Base-by-base conservation (phyloP, 2,888 invertebrate genomes). In the Rhamnusium bicolor region DNA sequence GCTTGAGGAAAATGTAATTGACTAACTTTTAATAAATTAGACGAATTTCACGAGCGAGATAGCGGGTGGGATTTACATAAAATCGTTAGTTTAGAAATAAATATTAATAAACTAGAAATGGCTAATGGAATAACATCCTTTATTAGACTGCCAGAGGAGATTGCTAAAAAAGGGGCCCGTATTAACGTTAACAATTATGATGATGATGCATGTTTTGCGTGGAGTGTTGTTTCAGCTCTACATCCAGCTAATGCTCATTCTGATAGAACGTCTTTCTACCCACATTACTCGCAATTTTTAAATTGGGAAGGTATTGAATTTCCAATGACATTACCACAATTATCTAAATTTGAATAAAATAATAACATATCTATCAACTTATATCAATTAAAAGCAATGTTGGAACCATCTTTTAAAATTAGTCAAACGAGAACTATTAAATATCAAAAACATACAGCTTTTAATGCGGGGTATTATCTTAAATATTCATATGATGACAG, bases 141-240 rank as follows among this genome's bases (percentile, higher is more conserved):
- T 65, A 78, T 83, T 66, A 63, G 54, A 46, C 24, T 82, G 21
- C 81, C 80, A 0, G 6, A 73, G 12, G 12, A 62, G 46, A 77
- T 83, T 14, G 16, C 69, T 61, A 73, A 63, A 1, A 82, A 79
- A 54, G 19, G 71, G 8, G 79, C 80, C 2, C 71, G 72, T 49
- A 60, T 83, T n/a, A 49, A 49, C 14, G 53, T 53, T 53, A 53
- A 53, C 18, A 53, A 53, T 21, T 53, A 53, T 18, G 21, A 53
- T 2, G 46, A 46, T 8, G 46, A 46, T 2, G 46, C 46, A 2
- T 46, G 53, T 7, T 21, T 53, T 12, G 6, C 21, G 8, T 53
- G 21, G 53, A 8, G 10, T 19, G 24, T 54, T 1, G 54, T 54
- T 6, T 21, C 12, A 2, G 21, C 19, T 16, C 5, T 54, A 6